Percentiles rank a stretch among this genome's conserved stretches.
Evolutionary conservation across 2,797 vertebrate species (phyloP).

Genomic region (Pagetopsis macropterus): DNA sequence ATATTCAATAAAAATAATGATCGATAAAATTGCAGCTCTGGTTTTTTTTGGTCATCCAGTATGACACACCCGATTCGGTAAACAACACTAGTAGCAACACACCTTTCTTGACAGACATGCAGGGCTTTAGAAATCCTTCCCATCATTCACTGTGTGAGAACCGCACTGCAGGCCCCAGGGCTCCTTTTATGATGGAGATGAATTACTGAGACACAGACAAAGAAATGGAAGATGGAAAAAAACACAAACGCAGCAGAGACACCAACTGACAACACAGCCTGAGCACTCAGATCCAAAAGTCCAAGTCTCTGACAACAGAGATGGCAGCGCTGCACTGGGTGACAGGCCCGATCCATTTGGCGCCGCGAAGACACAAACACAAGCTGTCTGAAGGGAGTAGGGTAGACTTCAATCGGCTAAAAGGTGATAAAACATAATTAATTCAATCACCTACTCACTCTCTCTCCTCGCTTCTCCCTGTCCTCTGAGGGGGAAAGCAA

Average conservation of each 20-base stretch:
- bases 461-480: background rate
- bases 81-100: conserved; percentile 24
- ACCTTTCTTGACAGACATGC: conserved; percentile 21
- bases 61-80: conserved; percentile 1
- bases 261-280: conserved; percentile 34
- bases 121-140: conserved; percentile 35
- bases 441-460: conserved; percentile 71
- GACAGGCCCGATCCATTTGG: conserved; percentile 70
- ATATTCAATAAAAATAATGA: background rate
- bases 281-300: conserved; percentile 40
- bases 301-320: conserved; percentile 52
- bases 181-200: conserved; percentile 50
- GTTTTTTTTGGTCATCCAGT: conserved; percentile 1
- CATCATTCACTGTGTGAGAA: conserved; percentile 36
- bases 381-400: conserved; percentile 67
- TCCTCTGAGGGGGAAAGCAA: conserved; percentile 37
- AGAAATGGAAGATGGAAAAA: conserved; percentile 15
- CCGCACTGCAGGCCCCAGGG: conserved; percentile 25
- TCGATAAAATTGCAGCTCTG: background rate
- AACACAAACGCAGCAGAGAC: conserved; percentile 40
- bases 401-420: conserved; percentile 82
- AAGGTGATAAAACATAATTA: conserved; percentile 83
- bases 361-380: conserved; percentile 63
- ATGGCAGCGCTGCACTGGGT: conserved; percentile 51
- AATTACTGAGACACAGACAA: conserved; percentile 46